phyloP scores from a whole-genome alignment of 2,113 vertebrate species.

The Corydoras sp. region DNA sequence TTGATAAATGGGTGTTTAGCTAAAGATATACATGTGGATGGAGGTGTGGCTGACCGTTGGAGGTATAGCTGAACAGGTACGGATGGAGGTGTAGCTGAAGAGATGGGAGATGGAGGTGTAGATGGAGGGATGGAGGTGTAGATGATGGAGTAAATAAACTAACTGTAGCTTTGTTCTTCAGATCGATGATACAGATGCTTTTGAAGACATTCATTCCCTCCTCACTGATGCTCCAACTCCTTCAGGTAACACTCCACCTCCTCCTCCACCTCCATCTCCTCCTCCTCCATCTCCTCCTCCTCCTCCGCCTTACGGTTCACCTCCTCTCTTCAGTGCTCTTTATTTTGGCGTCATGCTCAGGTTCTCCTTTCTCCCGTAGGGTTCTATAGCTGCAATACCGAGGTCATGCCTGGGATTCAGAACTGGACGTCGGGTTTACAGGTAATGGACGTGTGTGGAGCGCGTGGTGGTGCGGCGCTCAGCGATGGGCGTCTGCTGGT shows the following conservation, averaged over 20 bases:
- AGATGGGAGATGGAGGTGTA: too few relatives aligned
- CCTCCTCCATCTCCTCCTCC: too few relatives aligned
- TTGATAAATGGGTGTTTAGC: too few relatives aligned
- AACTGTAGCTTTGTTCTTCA: slow-evolving; percentile 44
- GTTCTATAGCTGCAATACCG: slow-evolving; percentile 97
- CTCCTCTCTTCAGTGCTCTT: not conserved
- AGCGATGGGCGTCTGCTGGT: too few relatives aligned
- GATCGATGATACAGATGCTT: slow-evolving; percentile 96
- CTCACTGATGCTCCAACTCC: slow-evolving; percentile 84
- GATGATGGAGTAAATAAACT: not conserved
- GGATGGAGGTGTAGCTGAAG: too few relatives aligned
- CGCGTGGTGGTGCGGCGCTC: too few relatives aligned
- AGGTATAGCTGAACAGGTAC: too few relatives aligned
- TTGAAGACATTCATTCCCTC: slow-evolving; percentile 93
- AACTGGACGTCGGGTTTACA: slow-evolving; percentile 96
- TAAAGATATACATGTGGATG: too few relatives aligned
- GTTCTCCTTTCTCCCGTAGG: slow-evolving; percentile 58
- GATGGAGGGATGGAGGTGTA: not conserved
- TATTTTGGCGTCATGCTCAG: slow-evolving; percentile 7
- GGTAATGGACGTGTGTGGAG: slow-evolving; percentile 56
- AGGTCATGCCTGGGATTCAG: slow-evolving; percentile 95
- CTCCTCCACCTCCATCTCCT: too few relatives aligned
- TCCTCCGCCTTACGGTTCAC: too few relatives aligned
- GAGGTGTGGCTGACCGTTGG: too few relatives aligned
- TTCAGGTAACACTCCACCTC: slow-evolving; percentile 64